A percentile compares a stretch with the other conserved stretches of the same genome.
These are phyloP conservation scores for Carabus problematicus DNA, from an alignment of 2,888 invertebrate species.

Conservation along the genomic window DNA sequence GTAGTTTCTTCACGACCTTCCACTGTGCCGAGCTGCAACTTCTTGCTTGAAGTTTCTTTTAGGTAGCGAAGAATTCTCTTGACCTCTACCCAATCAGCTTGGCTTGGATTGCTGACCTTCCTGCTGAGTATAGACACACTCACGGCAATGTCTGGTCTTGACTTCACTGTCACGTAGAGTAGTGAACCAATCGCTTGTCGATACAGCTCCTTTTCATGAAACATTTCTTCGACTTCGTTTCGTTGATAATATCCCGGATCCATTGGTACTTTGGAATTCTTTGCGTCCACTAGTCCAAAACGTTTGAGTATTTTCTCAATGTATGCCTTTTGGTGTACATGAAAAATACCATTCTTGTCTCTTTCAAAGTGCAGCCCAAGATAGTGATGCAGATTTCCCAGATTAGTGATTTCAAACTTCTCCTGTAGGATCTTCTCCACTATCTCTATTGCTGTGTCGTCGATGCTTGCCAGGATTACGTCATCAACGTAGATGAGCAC, in stretches of 20 bases:
- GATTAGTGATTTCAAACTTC: conserved; percentile 35
- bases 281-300: conserved; percentile 35
- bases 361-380: no score
- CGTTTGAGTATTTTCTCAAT: conserved; percentile 13
- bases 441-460: conserved; percentile 4
- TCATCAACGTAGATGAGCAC: conserved; percentile 44
- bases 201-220: conserved; percentile 24
- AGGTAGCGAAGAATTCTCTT: conserved; percentile 49
- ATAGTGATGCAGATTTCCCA: conserved; percentile 39
- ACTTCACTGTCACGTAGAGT: conserved; percentile 46
- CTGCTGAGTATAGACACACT: conserved; percentile 48
- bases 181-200: conserved; percentile 44
- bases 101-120: conserved; percentile 47
- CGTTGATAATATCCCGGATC: no score
- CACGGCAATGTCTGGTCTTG: conserved; percentile 49
- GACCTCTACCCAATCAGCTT: conserved; percentile 48
- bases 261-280: conserved; percentile 27
- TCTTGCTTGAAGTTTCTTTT: conserved; percentile 44
- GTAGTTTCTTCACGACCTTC: conserved; percentile 9
- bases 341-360: no score
- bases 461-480: conserved; percentile 31
- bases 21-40: conserved; percentile 39
- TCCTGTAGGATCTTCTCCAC: conserved; percentile 14
- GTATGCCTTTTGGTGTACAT: conserved; percentile 32
- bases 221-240: no score